phyloP scores from a whole-genome alignment of 1,140 invertebrate species.

The Cherax destructor region DNA sequence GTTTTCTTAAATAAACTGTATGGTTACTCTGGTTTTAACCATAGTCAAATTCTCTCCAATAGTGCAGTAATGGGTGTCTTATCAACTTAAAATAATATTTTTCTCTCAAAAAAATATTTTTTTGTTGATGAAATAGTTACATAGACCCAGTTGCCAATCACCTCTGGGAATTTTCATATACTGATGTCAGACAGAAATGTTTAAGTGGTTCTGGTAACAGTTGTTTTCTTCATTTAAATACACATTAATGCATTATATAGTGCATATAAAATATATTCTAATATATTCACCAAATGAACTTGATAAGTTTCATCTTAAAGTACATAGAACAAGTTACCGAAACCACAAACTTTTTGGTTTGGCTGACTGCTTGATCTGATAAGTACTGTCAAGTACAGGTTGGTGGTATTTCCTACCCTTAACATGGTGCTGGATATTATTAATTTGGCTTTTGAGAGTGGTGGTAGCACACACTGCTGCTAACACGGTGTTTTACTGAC shows the following conservation, averaged over 20 bases:
- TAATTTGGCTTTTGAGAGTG: neutral
- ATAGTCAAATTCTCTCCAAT: neutral
- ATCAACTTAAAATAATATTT: neutral
- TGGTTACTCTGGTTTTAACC: neutral
- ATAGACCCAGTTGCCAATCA: neutral
- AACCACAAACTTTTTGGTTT: neutral
- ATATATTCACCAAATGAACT: too few species aligned
- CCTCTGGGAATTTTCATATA: neutral
- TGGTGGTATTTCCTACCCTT: conserved; percentile 3
- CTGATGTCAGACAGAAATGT: neutral
- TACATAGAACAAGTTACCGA: too few species aligned
- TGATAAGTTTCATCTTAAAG: too few species aligned
- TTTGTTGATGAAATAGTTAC: neutral
- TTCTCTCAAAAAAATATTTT: neutral
- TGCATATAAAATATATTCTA: too few species aligned
- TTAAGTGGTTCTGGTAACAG: too few species aligned
- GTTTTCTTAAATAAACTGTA: too few species aligned
- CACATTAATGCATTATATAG: too few species aligned
- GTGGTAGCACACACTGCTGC: neutral
- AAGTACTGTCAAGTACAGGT: neutral
- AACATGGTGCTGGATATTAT: neutral
- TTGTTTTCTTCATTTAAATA: too few species aligned
- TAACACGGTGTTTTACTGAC: neutral
- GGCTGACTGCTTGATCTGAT: neutral
- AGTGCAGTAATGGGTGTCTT: neutral